Percentiles rank a stretch among this genome's conserved stretches.
Conservation (phyloP, 64 coral and sea anemone species). For the Stichodactyla helianthus region DNA sequence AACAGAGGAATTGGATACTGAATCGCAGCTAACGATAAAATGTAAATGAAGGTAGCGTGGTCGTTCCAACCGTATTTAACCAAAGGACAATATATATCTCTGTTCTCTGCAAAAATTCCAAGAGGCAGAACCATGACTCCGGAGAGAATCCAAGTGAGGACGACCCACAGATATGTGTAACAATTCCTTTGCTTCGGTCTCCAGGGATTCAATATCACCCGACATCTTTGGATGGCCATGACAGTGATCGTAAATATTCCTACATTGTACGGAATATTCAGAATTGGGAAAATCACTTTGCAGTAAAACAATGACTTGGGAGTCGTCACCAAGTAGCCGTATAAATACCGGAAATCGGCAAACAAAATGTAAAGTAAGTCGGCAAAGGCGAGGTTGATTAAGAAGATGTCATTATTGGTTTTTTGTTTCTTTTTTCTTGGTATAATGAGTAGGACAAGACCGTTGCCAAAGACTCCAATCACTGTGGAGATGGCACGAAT, state of each 20-base stretch:
- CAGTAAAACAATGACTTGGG: background rate
- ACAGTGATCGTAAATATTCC: slow-evolving; percentile 11
- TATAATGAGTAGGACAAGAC: background rate
- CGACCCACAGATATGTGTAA: background rate
- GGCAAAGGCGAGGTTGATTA: background rate
- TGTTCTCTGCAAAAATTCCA: background rate
- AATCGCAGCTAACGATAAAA: background rate
- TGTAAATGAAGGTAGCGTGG: background rate
- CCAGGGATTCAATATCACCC: slow-evolving; percentile 1
- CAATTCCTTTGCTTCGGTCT: background rate
- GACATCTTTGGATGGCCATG: slow-evolving; percentile 13
- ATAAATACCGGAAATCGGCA: background rate
- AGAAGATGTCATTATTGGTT: background rate
- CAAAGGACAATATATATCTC: background rate
- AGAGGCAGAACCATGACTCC: background rate
- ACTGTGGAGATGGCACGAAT: background rate
- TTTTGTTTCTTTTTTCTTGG: background rate
- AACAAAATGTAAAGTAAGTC: background rate
- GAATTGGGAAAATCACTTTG: background rate
- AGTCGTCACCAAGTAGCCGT: background rate
- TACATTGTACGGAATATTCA: background rate
- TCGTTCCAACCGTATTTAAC: background rate
- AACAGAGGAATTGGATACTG: slow-evolving; percentile 16
- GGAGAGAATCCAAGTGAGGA: background rate
- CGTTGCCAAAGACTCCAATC: background rate